Conservation (phyloP, 2,888 invertebrate species). For the Molorchus minor region DNA sequence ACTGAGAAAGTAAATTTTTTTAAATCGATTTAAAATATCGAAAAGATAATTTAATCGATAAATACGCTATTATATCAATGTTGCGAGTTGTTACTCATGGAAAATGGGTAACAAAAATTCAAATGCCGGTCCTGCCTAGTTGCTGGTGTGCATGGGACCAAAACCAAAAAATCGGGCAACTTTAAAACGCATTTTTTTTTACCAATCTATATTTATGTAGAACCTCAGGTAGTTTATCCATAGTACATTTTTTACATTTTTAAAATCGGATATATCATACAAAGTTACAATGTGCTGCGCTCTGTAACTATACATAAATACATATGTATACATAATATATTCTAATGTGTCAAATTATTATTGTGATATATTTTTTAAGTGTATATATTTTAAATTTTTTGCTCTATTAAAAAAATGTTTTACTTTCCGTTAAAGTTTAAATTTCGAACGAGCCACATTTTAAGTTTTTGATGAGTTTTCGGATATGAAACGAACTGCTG, state of each 20-base stretch:
- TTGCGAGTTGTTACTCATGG: too few species aligned
- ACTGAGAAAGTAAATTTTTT: too few species aligned
- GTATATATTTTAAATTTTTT: constrained; percentile 32
- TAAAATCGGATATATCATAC: too few species aligned
- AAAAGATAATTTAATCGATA: too few species aligned
- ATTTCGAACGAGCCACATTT: constrained; percentile 5
- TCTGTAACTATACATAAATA: not conserved
- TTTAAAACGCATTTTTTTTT: not conserved
- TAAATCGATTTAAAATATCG: too few species aligned
- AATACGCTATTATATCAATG: too few species aligned
- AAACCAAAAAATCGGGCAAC: not conserved
- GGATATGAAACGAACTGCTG: not conserved
- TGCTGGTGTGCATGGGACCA: not conserved
- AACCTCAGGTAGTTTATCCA: not conserved
- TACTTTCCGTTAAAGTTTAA: constrained; percentile 2
- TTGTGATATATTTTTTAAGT: constrained; percentile 56
- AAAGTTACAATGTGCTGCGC: too few species aligned
- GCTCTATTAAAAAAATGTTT: constrained; percentile 10
- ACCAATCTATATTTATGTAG: too few species aligned
- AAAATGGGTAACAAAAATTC: not conserved
- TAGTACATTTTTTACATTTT: too few species aligned
- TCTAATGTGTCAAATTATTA: constrained; percentile 60
- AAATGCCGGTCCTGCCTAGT: not conserved
- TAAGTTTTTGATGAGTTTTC: constrained; percentile 22
- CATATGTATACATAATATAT: constrained; percentile 32